Evolutionary conservation across 2,113 vertebrate genomes (phyloP).

Genomic region (Calyptomena viridis): DNA sequence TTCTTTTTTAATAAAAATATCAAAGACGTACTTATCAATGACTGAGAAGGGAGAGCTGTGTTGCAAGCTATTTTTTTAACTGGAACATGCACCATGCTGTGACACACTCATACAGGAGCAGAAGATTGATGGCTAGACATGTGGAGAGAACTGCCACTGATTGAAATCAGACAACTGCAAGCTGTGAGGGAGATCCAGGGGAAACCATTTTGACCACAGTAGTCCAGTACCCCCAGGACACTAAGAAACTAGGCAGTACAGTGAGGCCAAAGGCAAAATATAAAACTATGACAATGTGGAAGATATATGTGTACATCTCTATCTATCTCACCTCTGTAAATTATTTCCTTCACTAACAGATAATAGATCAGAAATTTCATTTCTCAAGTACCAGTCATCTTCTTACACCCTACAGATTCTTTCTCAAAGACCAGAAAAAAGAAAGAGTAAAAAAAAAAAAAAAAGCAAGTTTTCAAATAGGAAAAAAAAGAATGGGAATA

Average conservation of each 20-base stretch:
- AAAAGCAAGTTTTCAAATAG: background rate
- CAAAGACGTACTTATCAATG: conserved; percentile 74
- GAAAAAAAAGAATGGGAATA: background rate
- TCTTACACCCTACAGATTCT: background rate
- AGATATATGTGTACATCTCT: background rate
- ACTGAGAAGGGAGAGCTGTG: conserved; percentile 42
- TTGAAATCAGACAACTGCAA: conserved; percentile 86
- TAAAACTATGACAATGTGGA: background rate
- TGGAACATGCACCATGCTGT: conserved; percentile 76
- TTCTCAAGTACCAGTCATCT: background rate
- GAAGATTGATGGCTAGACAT: conserved; percentile 84
- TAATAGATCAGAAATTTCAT: conserved; percentile 1
- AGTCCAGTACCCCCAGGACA: conserved; percentile 39
- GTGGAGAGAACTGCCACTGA: conserved; percentile 80
- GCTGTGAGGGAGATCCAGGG: conserved; percentile 74
- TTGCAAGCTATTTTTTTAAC: conserved; percentile 75
- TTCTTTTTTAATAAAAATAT: conserved; percentile 78
- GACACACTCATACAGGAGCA: conserved; percentile 76
- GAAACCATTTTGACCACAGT: conserved; percentile 76
- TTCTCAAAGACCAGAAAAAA: background rate
- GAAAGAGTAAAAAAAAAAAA: too few species aligned
- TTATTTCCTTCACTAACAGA: conserved; percentile 34
- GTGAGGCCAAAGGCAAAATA: conserved; percentile 7
- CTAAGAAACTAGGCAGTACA: conserved; percentile 5
- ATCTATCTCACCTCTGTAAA: conserved; percentile 42